Evolutionary conservation across 2,888 invertebrate species (phyloP).

Genomic region (Drosophila kanekoi): DNA sequence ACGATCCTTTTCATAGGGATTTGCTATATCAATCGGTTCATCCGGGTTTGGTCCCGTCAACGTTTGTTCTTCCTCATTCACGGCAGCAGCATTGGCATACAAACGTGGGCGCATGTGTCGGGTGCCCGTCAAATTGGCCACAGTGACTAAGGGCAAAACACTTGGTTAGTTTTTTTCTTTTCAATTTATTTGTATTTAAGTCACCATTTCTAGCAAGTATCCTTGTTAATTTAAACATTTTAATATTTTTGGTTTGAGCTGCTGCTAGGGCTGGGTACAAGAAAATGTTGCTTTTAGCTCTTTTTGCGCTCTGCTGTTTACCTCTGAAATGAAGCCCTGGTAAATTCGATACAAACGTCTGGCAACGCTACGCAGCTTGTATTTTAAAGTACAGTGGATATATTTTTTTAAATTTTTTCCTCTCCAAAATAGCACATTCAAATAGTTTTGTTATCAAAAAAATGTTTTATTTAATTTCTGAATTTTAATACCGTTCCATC

Average conservation of each 20-base stretch:
- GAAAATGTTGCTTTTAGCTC: background rate
- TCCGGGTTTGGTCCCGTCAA: conserved; percentile 60
- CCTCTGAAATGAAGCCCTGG: background rate
- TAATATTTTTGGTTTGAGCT: background rate
- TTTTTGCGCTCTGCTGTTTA: background rate
- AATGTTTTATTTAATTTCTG: background rate
- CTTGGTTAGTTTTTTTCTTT: background rate
- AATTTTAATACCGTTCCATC: conserved; percentile 37
- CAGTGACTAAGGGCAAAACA: conserved; percentile 26
- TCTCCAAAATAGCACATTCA: background rate
- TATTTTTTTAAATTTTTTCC: background rate
- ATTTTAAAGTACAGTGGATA: background rate
- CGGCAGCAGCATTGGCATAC: conserved; percentile 32
- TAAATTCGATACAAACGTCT: background rate
- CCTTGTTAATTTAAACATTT: conserved; percentile 68
- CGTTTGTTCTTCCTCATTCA: conserved; percentile 11
- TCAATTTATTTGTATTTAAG: conserved; percentile 2
- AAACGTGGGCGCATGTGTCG: conserved; percentile 32
- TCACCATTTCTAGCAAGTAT: conserved; percentile 65
- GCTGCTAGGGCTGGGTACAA: conserved; percentile 10
- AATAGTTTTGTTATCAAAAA: background rate
- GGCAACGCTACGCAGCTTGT: background rate
- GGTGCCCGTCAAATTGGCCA: conserved; percentile 32
- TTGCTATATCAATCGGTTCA: conserved; percentile 87
- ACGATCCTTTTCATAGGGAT: conserved; percentile 92